Percentiles rank a stretch among this genome's conserved stretches.
These are phyloP conservation scores for Hirtodrosophila alboralis DNA, from an alignment of 2,888 invertebrate species.

Conservation along the genomic window DNA sequence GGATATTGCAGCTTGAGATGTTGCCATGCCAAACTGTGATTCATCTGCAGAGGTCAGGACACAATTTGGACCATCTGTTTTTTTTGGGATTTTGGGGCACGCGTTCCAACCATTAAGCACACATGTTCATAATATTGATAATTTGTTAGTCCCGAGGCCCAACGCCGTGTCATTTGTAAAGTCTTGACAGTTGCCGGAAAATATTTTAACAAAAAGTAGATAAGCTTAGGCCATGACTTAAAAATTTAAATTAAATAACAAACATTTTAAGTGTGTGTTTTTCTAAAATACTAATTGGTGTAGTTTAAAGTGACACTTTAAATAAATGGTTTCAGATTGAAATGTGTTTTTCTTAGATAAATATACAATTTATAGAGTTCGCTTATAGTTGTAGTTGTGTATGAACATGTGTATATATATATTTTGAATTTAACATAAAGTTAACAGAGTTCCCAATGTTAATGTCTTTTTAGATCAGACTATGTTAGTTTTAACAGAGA, in stretches of 20 bases:
- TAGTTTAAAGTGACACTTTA: background rate
- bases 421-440: too few relatives aligned
- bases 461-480: too few relatives aligned
- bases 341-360: too few relatives aligned
- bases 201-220: slow-evolving; percentile 12
- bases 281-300: slow-evolving; percentile 3
- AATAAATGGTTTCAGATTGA: too few relatives aligned
- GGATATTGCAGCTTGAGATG: slow-evolving; percentile 18
- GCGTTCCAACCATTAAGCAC: slow-evolving; percentile 43
- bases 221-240: slow-evolving; percentile 12
- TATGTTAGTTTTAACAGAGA: too few relatives aligned
- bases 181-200: slow-evolving; percentile 27
- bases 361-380: too few relatives aligned
- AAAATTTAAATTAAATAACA: slow-evolving; percentile 32
- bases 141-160: slow-evolving; percentile 35
- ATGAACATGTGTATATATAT: too few relatives aligned
- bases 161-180: slow-evolving; percentile 24
- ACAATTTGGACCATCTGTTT: slow-evolving; percentile 23
- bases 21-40: slow-evolving; percentile 22
- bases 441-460: too few relatives aligned
- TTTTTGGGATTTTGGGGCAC: slow-evolving; percentile 25
- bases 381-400: too few relatives aligned
- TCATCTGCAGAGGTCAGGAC: background rate
- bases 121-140: slow-evolving; percentile 62
- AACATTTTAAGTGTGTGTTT: background rate